A percentile compares a stretch with the other conserved stretches of the same genome.
Evolutionary conservation across 2,888 invertebrate species (phyloP).

Genomic region (Coremacera marginata): DNA sequence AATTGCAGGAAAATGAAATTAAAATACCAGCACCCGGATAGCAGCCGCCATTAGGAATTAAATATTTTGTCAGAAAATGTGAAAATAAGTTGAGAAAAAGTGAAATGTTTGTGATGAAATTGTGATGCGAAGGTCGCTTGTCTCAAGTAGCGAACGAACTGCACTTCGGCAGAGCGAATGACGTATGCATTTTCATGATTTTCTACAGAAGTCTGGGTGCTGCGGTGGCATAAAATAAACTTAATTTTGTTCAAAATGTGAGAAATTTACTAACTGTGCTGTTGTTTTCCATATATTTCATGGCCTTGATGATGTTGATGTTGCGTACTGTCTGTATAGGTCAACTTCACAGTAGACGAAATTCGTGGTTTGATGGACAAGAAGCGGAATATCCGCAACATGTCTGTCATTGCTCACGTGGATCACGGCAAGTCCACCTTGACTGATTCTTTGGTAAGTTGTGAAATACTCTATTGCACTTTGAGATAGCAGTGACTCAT

Average conservation of each 20-base stretch:
- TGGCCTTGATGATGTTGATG: constrained; percentile 69
- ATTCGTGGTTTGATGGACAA: constrained; percentile 99
- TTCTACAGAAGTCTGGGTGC: constrained; percentile 18
- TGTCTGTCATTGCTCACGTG: constrained; percentile 99
- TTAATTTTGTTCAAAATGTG: no score
- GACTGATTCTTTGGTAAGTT: constrained; percentile 94
- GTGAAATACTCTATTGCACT: background rate
- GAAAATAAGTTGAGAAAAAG: constrained; percentile 30
- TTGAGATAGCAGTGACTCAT: background rate
- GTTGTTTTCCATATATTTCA: no score
- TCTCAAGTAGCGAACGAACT: constrained; percentile 31
- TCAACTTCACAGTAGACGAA: constrained; percentile 99
- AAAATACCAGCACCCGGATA: constrained; percentile 16
- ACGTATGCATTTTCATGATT: constrained; percentile 60
- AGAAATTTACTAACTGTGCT: no score
- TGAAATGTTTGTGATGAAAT: constrained; percentile 41
- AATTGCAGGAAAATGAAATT: constrained; percentile 45
- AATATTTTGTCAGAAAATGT: constrained; percentile 40
- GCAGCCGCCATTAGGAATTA: constrained; percentile 32
- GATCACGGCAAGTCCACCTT: constrained; percentile 99
- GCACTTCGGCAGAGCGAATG: constrained; percentile 51
- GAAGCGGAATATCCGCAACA: constrained; percentile 99
- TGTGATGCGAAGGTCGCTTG: constrained; percentile 33
- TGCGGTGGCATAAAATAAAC: background rate
- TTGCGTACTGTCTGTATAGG: constrained; percentile 74